Base-by-base conservation (phyloP, 2,797 vertebrate genomes). In the Borostomias antarcticus region DNA sequence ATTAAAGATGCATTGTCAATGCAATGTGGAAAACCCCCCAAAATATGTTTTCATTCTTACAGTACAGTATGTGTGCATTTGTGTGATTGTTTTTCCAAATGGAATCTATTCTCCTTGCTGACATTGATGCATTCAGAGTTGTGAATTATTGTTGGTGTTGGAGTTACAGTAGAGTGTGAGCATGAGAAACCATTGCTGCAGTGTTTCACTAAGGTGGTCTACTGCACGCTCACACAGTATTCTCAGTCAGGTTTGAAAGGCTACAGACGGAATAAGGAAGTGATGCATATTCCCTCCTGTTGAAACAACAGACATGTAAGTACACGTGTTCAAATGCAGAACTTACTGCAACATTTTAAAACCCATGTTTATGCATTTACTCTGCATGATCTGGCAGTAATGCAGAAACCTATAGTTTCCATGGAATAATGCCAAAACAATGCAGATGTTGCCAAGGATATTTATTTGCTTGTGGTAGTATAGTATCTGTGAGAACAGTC, bases 401-500 rank as follows among this genome's bases (percentile, higher is more conserved):
- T 23, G 3, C 25, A 75, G 68, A 71, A 74, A 63, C 63, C 71
- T 66, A 74, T 62, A 4, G 11, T 29, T 17, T 43, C 43, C 25
- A 25, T 23, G 76, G 64, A 60, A 60, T 82, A 75, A 73, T 74
- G 74, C 51, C 64, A 43, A 43, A 37, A 21, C 47, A 65, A 10
- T 32, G 43, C 52, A 66, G 70, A 65, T 66, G 70, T 35, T 76
- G 69, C 57, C 75, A 74, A 89, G 89, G 86, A 88, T 81, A 83
- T 91, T 91, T 90, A 88, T 92, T 89, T 90, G 85, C 64, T 62
- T 77, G 83, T 83, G 87, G 35, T 63, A 74, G 88, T 83, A 76
- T 84, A 92, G 75, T 80, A 92, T 88, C 91, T 91, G 87, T 79
- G 89, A 94, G 94, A 95, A 95, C 92, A 92, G 89, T 91, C 86